Evolutionary conservation across 2,888 invertebrate genomes (phyloP).

Genomic region (Fragum whitleyi): DNA sequence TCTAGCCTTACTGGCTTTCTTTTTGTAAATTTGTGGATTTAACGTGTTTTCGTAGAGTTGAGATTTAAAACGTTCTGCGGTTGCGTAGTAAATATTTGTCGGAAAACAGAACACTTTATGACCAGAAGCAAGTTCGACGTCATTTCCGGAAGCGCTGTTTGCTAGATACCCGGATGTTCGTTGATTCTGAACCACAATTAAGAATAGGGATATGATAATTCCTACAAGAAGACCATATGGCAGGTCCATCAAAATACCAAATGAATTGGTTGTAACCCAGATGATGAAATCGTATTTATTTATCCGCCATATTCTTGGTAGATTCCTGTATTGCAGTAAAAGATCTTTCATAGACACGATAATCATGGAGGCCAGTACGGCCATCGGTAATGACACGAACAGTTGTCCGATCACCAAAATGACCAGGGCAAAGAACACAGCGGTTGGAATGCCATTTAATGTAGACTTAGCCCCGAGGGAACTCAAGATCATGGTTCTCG

Average conservation of each 20-base stretch:
- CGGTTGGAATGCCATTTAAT: slow-evolving; percentile 71
- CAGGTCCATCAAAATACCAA: slow-evolving; percentile 73
- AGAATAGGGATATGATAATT: slow-evolving; percentile 69
- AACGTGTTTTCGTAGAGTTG: slow-evolving; percentile 44
- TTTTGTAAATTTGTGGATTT: slow-evolving; percentile 42
- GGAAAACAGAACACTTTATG: slow-evolving; percentile 59
- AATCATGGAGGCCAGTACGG: slow-evolving; percentile 85
- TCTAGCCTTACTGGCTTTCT: slow-evolving; percentile 1
- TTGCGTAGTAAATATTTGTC: slow-evolving; percentile 58
- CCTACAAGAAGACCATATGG: slow-evolving; percentile 77
- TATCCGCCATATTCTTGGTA: slow-evolving; percentile 90
- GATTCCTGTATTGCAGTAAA: slow-evolving; percentile 89
- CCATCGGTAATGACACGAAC: slow-evolving; percentile 77
- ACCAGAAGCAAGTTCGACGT: slow-evolving; percentile 39
- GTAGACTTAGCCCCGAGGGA: slow-evolving; percentile 77
- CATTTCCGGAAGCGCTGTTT: slow-evolving; percentile 45
- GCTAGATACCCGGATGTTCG: slow-evolving; percentile 58
- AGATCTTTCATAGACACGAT: slow-evolving; percentile 85
- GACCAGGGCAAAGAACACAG: slow-evolving; percentile 77
- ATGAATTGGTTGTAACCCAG: slow-evolving; percentile 75
- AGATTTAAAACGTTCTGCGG: slow-evolving; percentile 58
- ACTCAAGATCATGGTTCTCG: slow-evolving; percentile 76
- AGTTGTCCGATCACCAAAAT: slow-evolving; percentile 77
- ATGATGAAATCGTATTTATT: slow-evolving; percentile 91
- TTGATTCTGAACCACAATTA: slow-evolving; percentile 70